These are phyloP conservation scores for Radopholus similis DNA, from an alignment of 1,140 invertebrate species.

Conservation along the genomic window DNA sequence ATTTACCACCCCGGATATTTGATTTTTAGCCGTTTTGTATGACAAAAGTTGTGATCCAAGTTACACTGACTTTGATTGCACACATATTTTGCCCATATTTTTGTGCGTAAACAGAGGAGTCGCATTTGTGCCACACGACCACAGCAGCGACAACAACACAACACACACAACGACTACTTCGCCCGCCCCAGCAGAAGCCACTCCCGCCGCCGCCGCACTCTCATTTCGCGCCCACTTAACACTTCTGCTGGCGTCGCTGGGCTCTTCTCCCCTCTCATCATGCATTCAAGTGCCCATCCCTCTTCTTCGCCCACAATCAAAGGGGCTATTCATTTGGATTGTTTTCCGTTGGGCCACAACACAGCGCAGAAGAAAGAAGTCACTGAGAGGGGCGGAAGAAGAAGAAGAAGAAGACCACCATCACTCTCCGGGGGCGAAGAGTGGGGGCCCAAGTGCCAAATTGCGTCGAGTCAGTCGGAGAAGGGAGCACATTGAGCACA, in stretches of 20 bases:
- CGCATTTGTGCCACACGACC: background rate
- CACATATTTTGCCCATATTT: too few species aligned
- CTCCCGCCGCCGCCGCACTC: background rate
- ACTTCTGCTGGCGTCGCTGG: background rate
- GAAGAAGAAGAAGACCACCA: background rate
- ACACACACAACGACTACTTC: background rate
- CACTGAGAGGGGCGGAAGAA: background rate
- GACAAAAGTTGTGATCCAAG: too few species aligned
- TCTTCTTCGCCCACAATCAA: background rate
- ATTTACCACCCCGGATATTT: too few species aligned
- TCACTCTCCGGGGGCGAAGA: background rate
- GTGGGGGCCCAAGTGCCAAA: background rate
- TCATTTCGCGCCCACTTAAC: background rate
- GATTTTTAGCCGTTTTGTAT: too few species aligned
- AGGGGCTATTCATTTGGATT: slow-evolving; percentile 6
- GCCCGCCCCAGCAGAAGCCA: background rate
- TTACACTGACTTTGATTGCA: too few species aligned
- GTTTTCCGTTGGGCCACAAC: slow-evolving; percentile 1
- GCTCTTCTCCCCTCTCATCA: background rate
- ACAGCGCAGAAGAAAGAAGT: background rate
- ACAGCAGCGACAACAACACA: background rate
- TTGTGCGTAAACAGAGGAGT: too few species aligned
- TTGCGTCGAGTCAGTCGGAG: background rate
- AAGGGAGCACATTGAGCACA: too few species aligned
- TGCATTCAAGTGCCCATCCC: background rate